Evolutionary conservation across 2,888 invertebrate species (phyloP), one percentile per base, ranked within the genome.

Genomic region (Hesperia comma): DNA sequence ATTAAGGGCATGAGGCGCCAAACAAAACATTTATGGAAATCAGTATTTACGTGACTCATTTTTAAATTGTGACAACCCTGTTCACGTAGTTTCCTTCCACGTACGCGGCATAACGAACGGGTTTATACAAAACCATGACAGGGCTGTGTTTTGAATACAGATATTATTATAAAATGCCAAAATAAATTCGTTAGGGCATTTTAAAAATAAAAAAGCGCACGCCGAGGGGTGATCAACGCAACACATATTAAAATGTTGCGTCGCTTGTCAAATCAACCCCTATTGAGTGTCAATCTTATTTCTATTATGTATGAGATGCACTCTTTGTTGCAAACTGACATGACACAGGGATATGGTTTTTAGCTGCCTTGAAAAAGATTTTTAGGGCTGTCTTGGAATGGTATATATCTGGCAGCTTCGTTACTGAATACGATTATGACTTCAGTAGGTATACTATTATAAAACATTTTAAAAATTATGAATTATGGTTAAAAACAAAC

Each of bases 281-380:
- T 64, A 58, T 60, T 32, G 64, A 26, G 19, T 60, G 64, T 64
- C 64, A 64, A 54, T 64, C 64, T 64, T 43, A 53, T 51, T 51
- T 64, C 64, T 43, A 58, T 64, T 64, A 64, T 62, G 62, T 54
- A 62, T 53, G 51, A 41, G 40, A 58, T 58, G 49, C 64, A 57
- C 64, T 49, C 57, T 53, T 64, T 64, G 41, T 32, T 53, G 14
- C 43, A 32, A 57, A 32, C 46, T 58, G 58, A 12, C 37, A 10
- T 26, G 26, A 57, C 40, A 17, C n/a, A 43, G 3, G 15, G 19
- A 15, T 49, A 10, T 49, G 4, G n/a, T 12, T 61, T 61, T 55
- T 53, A 43, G 46, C 21, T 64, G 64, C 58, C 56, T 15, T 54
- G 6, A 61, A 21, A 54, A 62, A 14, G 55, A 26, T 26, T 41